A percentile compares a stretch with the other conserved stretches of the same genome.
phyloP scores from a whole-genome alignment of 2,888 invertebrate species.

The Meandrusa payeni region DNA sequence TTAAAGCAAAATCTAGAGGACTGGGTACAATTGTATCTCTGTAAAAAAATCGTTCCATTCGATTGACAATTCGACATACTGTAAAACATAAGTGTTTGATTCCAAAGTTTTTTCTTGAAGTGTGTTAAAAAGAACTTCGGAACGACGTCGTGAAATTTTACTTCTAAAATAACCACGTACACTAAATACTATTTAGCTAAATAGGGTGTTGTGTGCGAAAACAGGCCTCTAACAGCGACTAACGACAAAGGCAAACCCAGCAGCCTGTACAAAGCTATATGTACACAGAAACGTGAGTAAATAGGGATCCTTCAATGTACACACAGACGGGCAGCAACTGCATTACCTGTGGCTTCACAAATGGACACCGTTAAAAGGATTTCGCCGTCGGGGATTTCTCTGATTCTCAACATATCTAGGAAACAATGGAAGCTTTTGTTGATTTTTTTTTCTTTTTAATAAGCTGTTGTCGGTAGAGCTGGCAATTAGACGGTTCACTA shows the following conservation, averaged over 20 bases:
- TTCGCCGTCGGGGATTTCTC: constrained; percentile 42
- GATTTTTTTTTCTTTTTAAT: neutral
- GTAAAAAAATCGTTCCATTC: no score
- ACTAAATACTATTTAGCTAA: neutral
- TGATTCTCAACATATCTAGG: constrained; percentile 17
- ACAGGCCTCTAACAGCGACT: constrained; percentile 10
- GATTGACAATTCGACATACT: no score
- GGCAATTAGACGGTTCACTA: constrained; percentile 11
- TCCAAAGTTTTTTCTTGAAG: no score
- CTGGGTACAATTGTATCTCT: no score
- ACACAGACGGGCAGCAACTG: constrained; percentile 31
- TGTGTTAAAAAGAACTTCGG: no score
- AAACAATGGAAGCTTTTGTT: constrained; percentile 30
- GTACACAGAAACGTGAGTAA: constrained; percentile 18
- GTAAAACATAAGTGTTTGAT: no score
- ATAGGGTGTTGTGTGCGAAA: neutral
- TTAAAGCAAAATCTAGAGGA: no score
- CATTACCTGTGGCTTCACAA: constrained; percentile 42
- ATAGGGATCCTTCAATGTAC: constrained; percentile 14
- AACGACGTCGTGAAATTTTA: no score
- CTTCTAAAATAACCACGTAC: neutral
- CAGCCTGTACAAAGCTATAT: constrained; percentile 10
- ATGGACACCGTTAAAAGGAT: constrained; percentile 44
- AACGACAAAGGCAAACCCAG: constrained; percentile 13
- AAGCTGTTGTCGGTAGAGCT: constrained; percentile 5